phyloP scores from a whole-genome alignment of 2,797 vertebrate genomes.

The Thunnus albacares region DNA sequence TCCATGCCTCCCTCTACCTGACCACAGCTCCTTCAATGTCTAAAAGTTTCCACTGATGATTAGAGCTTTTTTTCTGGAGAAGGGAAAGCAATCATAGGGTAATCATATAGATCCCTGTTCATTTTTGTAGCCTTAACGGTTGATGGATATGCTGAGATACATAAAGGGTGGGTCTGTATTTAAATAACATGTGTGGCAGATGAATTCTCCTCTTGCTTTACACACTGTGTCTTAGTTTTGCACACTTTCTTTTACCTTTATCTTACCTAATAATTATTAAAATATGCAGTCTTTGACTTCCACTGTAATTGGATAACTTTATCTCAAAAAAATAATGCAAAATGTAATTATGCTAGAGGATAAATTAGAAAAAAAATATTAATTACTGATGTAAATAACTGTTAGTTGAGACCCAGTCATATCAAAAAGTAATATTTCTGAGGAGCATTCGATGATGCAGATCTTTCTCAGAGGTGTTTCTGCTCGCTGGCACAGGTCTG shows the following conservation, averaged over 20 bases:
- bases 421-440: conserved; percentile 12
- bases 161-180: conserved; percentile 25
- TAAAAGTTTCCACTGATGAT: conserved; percentile 52
- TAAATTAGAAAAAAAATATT: neutral
- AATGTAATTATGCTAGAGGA: neutral
- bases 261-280: neutral
- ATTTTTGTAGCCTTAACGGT: conserved; percentile 35
- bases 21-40: conserved; percentile 57
- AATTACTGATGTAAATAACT: neutral
- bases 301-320: neutral
- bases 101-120: conserved; percentile 48
- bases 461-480: conserved; percentile 54
- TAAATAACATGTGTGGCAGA: conserved; percentile 35
- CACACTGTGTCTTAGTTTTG: conserved; percentile 18
- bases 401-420: neutral
- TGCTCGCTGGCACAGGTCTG: conserved; percentile 48
- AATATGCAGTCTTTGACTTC: neutral
- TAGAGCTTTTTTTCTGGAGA: conserved; percentile 49
- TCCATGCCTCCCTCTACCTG: conserved; percentile 47
- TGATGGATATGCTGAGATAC: conserved; percentile 30
- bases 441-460: conserved; percentile 35
- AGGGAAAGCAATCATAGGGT: conserved; percentile 57
- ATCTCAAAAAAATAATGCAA: conserved; percentile 2
- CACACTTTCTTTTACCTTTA: conserved; percentile 5
- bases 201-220: conserved; percentile 4